Evolutionary conservation across 2,797 vertebrate species (phyloP).

Genomic region (Neostethus bicornis): DNA sequence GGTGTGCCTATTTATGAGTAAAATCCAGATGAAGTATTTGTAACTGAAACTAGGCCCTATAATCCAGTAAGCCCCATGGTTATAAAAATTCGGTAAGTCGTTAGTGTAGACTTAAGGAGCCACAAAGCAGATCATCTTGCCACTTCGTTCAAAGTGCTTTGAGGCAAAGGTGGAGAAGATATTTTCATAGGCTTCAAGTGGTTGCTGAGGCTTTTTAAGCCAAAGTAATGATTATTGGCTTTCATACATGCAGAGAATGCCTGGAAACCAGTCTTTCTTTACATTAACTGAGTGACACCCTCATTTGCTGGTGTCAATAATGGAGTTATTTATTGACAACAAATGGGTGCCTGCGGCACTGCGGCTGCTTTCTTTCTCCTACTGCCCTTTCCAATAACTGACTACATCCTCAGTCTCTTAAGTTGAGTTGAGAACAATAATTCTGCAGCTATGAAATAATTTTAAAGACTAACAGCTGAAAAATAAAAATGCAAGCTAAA

Average conservation of each 20-base stretch:
- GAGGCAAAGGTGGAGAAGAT: conserved; percentile 53
- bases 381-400: conserved; percentile 5
- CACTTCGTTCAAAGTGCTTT: conserved; percentile 51
- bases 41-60: too few relatives aligned
- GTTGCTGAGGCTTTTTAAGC: conserved; percentile 43
- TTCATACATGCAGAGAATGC: conserved; percentile 25
- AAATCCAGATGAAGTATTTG: too few relatives aligned
- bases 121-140: conserved; percentile 25
- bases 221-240: conserved; percentile 61
- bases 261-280: conserved; percentile 30
- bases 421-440: conserved; percentile 17
- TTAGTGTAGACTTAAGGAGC: conserved; percentile 58
- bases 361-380: conserved; percentile 7
- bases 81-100: conserved; percentile 71
- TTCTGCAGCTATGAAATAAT: conserved; percentile 23
- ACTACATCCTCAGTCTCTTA: conserved; percentile 11
- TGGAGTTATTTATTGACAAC: conserved; percentile 62
- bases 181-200: conserved; percentile 49
- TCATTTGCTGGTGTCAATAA: conserved; percentile 63
- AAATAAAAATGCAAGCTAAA: conserved; percentile 14
- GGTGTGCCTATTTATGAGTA: too few relatives aligned
- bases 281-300: conserved; percentile 51
- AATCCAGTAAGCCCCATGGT: too few relatives aligned
- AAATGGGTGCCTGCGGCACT: conserved; percentile 40
- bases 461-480: conserved; percentile 21